Base-by-base conservation (phyloP, 2,113 vertebrate species). In the Upupa epops region DNA sequence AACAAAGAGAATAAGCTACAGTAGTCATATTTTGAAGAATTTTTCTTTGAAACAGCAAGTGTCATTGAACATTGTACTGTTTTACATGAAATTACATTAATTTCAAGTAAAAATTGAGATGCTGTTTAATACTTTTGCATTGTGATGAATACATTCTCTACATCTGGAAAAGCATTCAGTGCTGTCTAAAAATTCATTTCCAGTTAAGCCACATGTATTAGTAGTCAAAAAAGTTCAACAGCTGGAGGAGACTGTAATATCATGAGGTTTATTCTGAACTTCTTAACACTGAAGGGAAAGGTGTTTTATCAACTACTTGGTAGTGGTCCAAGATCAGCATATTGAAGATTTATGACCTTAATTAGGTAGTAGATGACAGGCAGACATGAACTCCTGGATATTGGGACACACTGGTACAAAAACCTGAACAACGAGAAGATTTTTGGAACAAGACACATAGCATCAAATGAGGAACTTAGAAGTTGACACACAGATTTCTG, bases 391-490 rank as follows among this genome's bases (percentile, higher is more conserved):
- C 17, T 75, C 15, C 12, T 60, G 31, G 45, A 32, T 54, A 65
- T 21, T 19, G 54, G 22, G 29, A 85, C 8, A 21, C 42, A 59
- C 51, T 49, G 34, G 17, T 40, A 66, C 6, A 60, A 49, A 85
- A 70, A 28, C 0, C 13, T 37, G 15, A 74, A 26, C 4, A 65
- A 45, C 2, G 37, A 29, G 20, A 55, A 55, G 1, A 2, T 51
- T 88, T 83, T 40, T 55, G 13, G 48, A 54, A 70, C 3, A 86
- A n/a, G 51, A 20, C 5, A 19, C 8, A 3, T 28, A 26, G n/a
- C 26, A 60, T 45, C 2, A 22, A 51, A 15, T 36, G 15, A 55
- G 24, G 26, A 75, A 45, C n/a, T 13, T 32, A 8, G 36, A 73
- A 84, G 29, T 16, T 48, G 25, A 34, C 5, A 26, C 5, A 32